Conservation (phyloP, 2,888 invertebrate species). For the Phania funesta region DNA sequence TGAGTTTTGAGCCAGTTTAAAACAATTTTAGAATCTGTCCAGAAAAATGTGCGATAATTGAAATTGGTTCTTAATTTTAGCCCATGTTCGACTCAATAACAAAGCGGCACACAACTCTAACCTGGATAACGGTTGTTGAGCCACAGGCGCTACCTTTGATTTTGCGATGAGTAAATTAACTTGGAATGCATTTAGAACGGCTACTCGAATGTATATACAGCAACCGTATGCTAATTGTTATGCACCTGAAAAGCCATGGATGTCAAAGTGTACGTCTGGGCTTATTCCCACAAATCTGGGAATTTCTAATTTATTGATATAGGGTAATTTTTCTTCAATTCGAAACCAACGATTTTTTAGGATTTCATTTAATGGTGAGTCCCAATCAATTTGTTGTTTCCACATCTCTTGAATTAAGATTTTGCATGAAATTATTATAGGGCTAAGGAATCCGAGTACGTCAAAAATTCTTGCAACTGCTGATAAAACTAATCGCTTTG, state of each 20-base stretch:
- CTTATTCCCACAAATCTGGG: constrained; percentile 19
- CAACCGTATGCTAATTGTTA: constrained; percentile 35
- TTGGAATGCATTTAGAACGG: neutral
- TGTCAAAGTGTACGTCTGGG: constrained; percentile 6
- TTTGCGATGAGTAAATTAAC: constrained; percentile 12
- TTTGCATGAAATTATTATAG: constrained; percentile 28
- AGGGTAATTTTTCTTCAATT: constrained; percentile 10
- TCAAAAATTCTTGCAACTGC: constrained; percentile 21
- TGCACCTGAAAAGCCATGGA: constrained; percentile 27
- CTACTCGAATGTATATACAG: constrained; percentile 20
- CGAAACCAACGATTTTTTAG: neutral
- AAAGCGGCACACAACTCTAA: constrained; percentile 18
- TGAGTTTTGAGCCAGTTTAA: neutral
- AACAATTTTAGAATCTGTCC: constrained; percentile 1
- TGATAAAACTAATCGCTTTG: neutral
- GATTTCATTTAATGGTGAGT: neutral
- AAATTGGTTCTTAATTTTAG: constrained; percentile 32
- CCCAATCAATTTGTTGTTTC: constrained; percentile 21
- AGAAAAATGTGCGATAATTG: neutral
- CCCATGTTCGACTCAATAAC: constrained; percentile 21
- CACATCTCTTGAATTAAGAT: constrained; percentile 27
- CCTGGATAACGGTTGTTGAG: neutral
- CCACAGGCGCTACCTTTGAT: neutral
- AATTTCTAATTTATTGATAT: constrained; percentile 11
- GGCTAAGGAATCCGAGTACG: constrained; percentile 33